Percentiles rank a stretch among this genome's conserved stretches.
These are phyloP conservation scores for Congeria kusceri DNA, from an alignment of 2,888 invertebrate species.

Conservation along the genomic window DNA sequence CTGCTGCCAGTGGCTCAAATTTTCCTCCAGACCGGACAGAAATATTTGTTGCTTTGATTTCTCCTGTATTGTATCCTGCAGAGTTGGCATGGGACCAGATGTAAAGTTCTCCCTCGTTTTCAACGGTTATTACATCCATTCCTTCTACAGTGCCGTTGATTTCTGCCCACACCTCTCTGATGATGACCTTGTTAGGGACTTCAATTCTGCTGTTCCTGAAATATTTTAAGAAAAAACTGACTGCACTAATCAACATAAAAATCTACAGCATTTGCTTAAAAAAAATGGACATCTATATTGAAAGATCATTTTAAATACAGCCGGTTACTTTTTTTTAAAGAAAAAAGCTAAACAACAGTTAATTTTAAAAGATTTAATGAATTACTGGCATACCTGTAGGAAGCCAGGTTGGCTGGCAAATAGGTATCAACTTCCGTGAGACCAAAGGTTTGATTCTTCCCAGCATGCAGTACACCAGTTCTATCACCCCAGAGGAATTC, in stretches of 20 bases:
- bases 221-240: background rate
- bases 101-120: slow-evolving; percentile 72
- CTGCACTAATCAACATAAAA: no score
- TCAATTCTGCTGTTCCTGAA: slow-evolving; percentile 65
- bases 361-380: background rate
- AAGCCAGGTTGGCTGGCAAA: slow-evolving; percentile 74
- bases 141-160: slow-evolving; percentile 73
- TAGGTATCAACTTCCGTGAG: slow-evolving; percentile 71
- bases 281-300: no score
- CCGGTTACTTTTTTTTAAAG: no score
- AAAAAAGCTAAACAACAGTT: no score
- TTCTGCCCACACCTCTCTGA: slow-evolving; percentile 77
- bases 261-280: no score
- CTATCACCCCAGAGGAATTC: slow-evolving; percentile 70
- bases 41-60: slow-evolving; percentile 67
- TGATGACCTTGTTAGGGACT: slow-evolving; percentile 65
- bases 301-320: no score
- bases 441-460: slow-evolving; percentile 68
- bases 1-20: slow-evolving; percentile 71
- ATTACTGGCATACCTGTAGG: slow-evolving; percentile 69
- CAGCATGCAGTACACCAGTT: slow-evolving; percentile 74
- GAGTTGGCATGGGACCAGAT: slow-evolving; percentile 76
- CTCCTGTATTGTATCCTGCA: slow-evolving; percentile 59
- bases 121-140: slow-evolving; percentile 69
- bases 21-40: slow-evolving; percentile 76